Evolutionary conservation across 2,113 vertebrate species (phyloP), one percentile per base, ranked within the genome.

Genomic region (Saguinus imperator): DNA sequence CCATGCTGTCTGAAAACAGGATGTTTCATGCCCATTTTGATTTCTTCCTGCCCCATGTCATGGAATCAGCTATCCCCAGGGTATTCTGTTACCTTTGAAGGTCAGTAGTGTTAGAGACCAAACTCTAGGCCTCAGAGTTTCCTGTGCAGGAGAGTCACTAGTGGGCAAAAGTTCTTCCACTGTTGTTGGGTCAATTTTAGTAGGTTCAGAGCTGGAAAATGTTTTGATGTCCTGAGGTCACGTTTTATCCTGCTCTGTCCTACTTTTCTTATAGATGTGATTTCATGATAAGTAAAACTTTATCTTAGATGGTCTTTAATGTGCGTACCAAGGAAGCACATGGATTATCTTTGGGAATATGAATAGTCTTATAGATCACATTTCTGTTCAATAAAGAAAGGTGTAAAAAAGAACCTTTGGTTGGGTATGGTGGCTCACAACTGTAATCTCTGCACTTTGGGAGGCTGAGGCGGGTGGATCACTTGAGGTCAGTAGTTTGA

Each of bases 321-420:
- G 12, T 88, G 7, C 95, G 77, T 97, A 73, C 58, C 89, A 93
- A 52, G 45, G 10, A 80, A 87, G 93, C 12, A 92, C 96, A 95
- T 61, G 76, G 35, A 75, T 86, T 68, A 23, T 83, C 70, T 76
- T 37, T 8, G 29, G 32, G n/a, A 87, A 68, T 66, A 61, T 32
- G 17, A 76, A 32, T 3, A 80, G 17, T 66, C 48, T 84, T 35
- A 73, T 70, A 80, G 66, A 32, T 88, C 55, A 10, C 70, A 48
- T 73, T 32, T 83, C 55, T 87, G 43, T n/a, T 75, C 29, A 91
- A 6, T 27, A 86, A 88, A 89, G 13, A 45, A 68, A 91, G 68
- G 21, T 93, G 1, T 84, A 73, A 81, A 87, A 95, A 82, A 82
- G 29, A 95, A 70, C 45, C 76, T 57, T 14, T 64, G 61, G 27